Percentiles rank a stretch among this genome's conserved stretches.
phyloP scores from a whole-genome alignment of 2,797 vertebrate species.

The Adrianichthys oophorus region DNA sequence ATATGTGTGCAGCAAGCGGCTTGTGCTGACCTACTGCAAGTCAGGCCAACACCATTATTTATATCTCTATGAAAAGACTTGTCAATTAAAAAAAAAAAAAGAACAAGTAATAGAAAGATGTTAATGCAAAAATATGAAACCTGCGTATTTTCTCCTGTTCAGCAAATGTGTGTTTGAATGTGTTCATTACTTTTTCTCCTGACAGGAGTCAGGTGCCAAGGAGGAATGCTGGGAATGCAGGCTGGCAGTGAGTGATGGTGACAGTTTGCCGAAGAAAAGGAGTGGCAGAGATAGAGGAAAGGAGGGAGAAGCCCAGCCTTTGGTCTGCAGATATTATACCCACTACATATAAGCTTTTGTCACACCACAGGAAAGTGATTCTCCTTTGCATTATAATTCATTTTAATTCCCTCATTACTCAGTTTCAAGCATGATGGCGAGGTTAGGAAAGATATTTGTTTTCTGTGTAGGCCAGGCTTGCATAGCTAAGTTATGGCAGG shows the following conservation, averaged over 20 bases:
- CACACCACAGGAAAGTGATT: conserved; percentile 44
- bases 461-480: conserved; percentile 26
- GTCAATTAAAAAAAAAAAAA: conserved; percentile 35
- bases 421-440: conserved; percentile 31
- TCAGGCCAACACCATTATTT: conserved; percentile 38
- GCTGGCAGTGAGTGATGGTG: conserved; percentile 58
- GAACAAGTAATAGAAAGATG: conserved; percentile 18
- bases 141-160: conserved; percentile 26
- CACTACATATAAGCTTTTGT: conserved; percentile 52
- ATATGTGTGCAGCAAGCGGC: not conserved
- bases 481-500: conserved; percentile 38
- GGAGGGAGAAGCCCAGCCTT: conserved; percentile 36
- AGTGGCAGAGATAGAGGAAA: conserved; percentile 40
- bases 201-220: conserved; percentile 57
- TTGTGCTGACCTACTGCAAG: conserved; percentile 37
- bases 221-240: conserved; percentile 64
- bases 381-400: conserved; percentile 44
- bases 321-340: conserved; percentile 46
- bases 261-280: conserved; percentile 51
- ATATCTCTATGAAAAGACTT: conserved; percentile 42
- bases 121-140: conserved; percentile 9
- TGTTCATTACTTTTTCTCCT: conserved; percentile 39
- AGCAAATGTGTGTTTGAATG: conserved; percentile 23
- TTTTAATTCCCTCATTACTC: conserved; percentile 63
- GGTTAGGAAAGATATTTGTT: conserved; percentile 49